These are phyloP conservation scores for Rhynchophorus ferrugineus DNA, from an alignment of 1,140 invertebrate genomes.

Conservation along the genomic window DNA sequence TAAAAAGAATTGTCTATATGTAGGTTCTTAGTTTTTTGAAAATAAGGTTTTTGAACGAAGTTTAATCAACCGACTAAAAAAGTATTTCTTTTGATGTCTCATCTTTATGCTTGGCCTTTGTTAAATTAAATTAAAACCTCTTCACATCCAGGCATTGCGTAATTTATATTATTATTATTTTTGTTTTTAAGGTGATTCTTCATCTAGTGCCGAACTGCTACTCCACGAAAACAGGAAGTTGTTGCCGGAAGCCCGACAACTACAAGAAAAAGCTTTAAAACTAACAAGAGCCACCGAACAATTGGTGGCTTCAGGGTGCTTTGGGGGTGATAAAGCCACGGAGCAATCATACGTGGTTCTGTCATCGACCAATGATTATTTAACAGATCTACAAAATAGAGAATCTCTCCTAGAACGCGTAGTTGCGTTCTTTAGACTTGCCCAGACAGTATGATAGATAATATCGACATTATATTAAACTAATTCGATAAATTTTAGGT, in stretches of 20 bases:
- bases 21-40: too few relatives aligned
- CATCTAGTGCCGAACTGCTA: constrained; percentile 59
- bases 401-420: constrained; percentile 59
- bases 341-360: constrained; percentile 64
- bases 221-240: constrained; percentile 63
- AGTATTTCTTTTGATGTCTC: too few relatives aligned
- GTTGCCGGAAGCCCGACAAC: constrained; percentile 63
- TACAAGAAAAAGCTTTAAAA: constrained; percentile 69
- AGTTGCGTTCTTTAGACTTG: constrained; percentile 66
- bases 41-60: too few relatives aligned
- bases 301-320: constrained; percentile 59
- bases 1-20: too few relatives aligned
- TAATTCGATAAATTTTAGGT: constrained; percentile 44
- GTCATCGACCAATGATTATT: constrained; percentile 65
- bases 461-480: neutral
- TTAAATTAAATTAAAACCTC: too few relatives aligned
- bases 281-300: constrained; percentile 73
- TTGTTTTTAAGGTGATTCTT: constrained; percentile 52
- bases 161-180: too few relatives aligned
- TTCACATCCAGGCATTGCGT: too few relatives aligned
- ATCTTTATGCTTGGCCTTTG: too few relatives aligned
- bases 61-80: too few relatives aligned
- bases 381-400: constrained; percentile 62
- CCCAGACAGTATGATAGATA: constrained; percentile 50
- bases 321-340: constrained; percentile 63